phyloP scores from a whole-genome alignment of 2,797 vertebrate genomes.

The Schizothorax lantsangensis region DNA sequence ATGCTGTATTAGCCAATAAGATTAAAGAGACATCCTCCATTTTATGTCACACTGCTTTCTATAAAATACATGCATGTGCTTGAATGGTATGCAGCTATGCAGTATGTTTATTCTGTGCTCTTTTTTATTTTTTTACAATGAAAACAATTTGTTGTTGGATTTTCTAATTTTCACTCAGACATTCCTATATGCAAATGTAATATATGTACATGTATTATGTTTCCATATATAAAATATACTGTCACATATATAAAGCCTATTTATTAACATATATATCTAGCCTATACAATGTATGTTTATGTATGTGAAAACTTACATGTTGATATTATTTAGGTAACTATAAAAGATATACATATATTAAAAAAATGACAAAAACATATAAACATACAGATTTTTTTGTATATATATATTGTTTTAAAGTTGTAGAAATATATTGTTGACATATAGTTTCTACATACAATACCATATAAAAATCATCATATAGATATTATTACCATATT shows the following conservation, averaged over 20 bases:
- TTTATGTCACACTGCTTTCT: slow-evolving; percentile 47
- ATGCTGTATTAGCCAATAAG: slow-evolving; percentile 34
- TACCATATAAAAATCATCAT: too few species aligned
- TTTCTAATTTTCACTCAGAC: neutral
- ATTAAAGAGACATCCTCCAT: slow-evolving; percentile 46
- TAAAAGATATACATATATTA: too few species aligned
- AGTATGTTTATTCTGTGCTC: neutral
- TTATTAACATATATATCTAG: neutral
- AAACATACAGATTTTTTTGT: too few species aligned
- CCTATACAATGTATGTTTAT: neutral
- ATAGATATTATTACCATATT: neutral
- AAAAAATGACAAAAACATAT: too few species aligned
- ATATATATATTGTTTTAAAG: too few species aligned
- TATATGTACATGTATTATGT: neutral
- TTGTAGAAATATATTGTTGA: too few species aligned
- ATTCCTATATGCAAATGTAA: neutral
- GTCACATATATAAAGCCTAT: neutral
- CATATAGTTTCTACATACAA: too few species aligned
- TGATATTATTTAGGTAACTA: neutral
- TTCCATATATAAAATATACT: neutral
- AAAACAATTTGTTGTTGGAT: neutral
- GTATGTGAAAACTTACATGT: neutral
- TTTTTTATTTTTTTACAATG: neutral
- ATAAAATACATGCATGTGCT: neutral
- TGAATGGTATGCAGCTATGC: neutral